Evolutionary conservation across 1,140 invertebrate genomes (phyloP).

Genomic region (Amyelois transitella): DNA sequence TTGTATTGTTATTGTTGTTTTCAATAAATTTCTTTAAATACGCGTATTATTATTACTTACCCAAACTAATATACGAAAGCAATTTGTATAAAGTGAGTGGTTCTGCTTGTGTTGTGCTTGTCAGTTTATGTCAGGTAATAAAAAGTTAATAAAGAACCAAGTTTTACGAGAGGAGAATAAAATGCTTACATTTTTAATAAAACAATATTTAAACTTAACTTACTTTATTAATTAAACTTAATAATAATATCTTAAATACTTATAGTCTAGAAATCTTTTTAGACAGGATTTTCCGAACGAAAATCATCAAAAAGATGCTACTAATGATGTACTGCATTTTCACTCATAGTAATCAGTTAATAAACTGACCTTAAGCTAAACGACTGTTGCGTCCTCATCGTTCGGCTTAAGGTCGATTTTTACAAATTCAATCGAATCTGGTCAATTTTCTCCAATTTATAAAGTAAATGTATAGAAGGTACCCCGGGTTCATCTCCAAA

Average conservation of each 20-base stretch:
- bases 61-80: too few relatives aligned
- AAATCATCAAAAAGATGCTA: slow-evolving; percentile 27
- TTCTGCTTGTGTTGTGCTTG: too few relatives aligned
- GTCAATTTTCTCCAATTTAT: too few relatives aligned
- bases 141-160: too few relatives aligned
- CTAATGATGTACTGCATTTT: slow-evolving; percentile 45
- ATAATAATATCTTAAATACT: background rate
- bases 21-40: background rate
- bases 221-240: slow-evolving; percentile 5
- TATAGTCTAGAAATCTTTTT: slow-evolving; percentile 17
- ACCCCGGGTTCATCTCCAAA: too few relatives aligned
- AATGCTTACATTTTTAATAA: too few relatives aligned
- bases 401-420: slow-evolving; percentile 32
- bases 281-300: slow-evolving; percentile 25
- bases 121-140: too few relatives aligned
- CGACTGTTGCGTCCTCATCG: slow-evolving; percentile 51
- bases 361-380: slow-evolving; percentile 35
- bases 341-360: slow-evolving; percentile 30
- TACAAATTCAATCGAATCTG: background rate
- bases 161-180: too few relatives aligned
- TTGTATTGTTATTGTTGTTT: background rate
- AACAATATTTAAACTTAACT: background rate
- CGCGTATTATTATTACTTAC: background rate
- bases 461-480: too few relatives aligned
- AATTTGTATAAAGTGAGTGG: too few relatives aligned